Conservation (phyloP, 2,113 vertebrate genomes). For the Gymnocephalus cernua region DNA sequence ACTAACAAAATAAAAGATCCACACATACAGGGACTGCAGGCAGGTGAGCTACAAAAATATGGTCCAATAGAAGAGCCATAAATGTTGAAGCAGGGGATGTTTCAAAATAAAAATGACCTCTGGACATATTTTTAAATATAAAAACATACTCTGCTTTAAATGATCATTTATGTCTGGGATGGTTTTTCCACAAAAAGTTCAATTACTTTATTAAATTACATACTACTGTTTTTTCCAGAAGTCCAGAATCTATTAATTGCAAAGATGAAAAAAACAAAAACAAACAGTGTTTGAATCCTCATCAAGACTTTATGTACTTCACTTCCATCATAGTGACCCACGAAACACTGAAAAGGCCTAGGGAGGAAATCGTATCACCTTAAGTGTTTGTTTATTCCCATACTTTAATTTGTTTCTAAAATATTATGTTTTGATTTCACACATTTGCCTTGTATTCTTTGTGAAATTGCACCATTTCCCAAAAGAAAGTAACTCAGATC, state of each 20-base stretch:
- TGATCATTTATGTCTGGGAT: background rate
- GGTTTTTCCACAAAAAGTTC: background rate
- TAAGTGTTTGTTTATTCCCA: background rate
- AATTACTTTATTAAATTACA: background rate
- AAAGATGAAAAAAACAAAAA: background rate
- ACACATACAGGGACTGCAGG: background rate
- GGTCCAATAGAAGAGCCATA: background rate
- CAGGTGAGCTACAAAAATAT: background rate
- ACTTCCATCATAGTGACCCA: background rate
- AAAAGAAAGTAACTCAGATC: background rate
- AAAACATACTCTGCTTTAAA: background rate
- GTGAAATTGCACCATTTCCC: background rate
- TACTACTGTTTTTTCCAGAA: background rate
- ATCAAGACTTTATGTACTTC: background rate
- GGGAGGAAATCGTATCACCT: background rate
- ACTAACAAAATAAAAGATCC: background rate
- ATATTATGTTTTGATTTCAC: background rate
- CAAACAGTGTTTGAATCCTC: background rate
- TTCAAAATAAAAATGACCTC: background rate
- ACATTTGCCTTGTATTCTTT: background rate
- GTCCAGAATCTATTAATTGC: background rate
- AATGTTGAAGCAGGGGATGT: background rate
- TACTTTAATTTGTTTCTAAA: background rate
- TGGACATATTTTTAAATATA: background rate
- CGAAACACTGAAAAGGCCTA: conserved; percentile 10